Evolutionary conservation across 2,888 invertebrate species (phyloP), one percentile per base, ranked within the genome.

Genomic region (Cylindroiulus punctatus): DNA sequence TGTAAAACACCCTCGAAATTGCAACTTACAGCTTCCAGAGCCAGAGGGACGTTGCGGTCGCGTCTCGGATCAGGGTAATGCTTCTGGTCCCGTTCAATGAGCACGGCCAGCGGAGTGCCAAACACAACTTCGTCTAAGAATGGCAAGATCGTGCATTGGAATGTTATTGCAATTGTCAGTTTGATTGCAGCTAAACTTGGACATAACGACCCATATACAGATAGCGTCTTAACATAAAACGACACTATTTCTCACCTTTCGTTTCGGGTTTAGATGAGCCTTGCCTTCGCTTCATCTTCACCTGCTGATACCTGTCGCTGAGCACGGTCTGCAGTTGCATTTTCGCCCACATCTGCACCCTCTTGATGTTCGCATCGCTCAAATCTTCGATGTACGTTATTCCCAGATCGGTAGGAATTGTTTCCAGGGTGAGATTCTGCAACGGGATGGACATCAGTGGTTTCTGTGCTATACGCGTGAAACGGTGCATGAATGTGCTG

Each of bases 31-130:
- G 94, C 94, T 91, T 94, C 94, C 90, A 95, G 93, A 88, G 95
- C 93, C 87, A 94, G 91, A 88, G 97, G 97, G 90, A 96, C 95
- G 91, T 95, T 94, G 47, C 90, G 17, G 52, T 52, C 52, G 1
- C 52, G 19, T n/a, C 52, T 52, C 19, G 52, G 88, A 86, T 90
- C 89, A 89, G 95, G 95, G 89, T 95, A 94, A 87, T 95, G 92
- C 90, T 95, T 94, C 91, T 95, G 94, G 91, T 98, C 97, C 87
- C 95, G 94, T 90, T 97, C 95, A 86, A 97, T 93, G 87, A 97
- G 91, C 3, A 95, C 94, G 89, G 95, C 94, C 88, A 98, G 91
- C 3, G 96, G 95, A 17, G 96, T 96, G 81, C 97, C 97, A 92
- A 97, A 97, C 44, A 97, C 94, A 89, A 95, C 94, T 86, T 95